Base-by-base conservation (phyloP, 2,888 invertebrate genomes). In the Dromius quadrimaculatus region DNA sequence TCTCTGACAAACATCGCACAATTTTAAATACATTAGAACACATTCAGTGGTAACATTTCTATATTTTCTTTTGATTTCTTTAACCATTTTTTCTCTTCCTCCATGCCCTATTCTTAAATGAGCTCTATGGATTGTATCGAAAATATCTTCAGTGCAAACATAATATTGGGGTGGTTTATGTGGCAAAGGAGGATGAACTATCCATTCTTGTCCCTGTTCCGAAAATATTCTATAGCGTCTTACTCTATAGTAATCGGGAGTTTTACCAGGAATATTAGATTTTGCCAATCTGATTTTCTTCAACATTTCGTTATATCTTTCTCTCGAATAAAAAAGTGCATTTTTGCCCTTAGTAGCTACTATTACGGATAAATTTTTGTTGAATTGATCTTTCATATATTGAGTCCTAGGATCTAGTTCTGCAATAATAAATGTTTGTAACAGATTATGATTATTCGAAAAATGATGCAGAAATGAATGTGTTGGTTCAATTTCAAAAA, bases 391-490 rank as follows among this genome's bases (percentile, higher is more conserved):
- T 28, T 54, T 54, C 50, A 54, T 54, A 23, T 23, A 28, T 28
- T 28, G 50, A 15, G 15, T 17, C 17, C 28, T 54, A 13, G 50
- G 50, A 5, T 54, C 50, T 15, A 54, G 28, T 9, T 54, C 50
- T 54, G 50, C 15, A 54, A 54, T 54, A 28, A 54, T 23, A 54
- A 32, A 54, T 11, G 8, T 41, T 41, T n/a, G n/a, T n/a, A n/a
- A n/a, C n/a, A n/a, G n/a, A n/a, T n/a, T n/a, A n/a, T n/a, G n/a
- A n/a, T n/a, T n/a, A n/a, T n/a, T n/a, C 6, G 28, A 28, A 13
- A 6, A 54, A 5, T 28, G 28, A 54, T 54, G 50, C 50, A 54
- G 50, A 54, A 54, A 54, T 54, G 50, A 54, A 54, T 15, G 50
- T 32, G 23, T 54, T 54, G 2, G 9, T 41, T 41, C 28, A 28